phyloP scores from a whole-genome alignment of 2,797 vertebrate species.

The Pseudochirops cupreus region DNA sequence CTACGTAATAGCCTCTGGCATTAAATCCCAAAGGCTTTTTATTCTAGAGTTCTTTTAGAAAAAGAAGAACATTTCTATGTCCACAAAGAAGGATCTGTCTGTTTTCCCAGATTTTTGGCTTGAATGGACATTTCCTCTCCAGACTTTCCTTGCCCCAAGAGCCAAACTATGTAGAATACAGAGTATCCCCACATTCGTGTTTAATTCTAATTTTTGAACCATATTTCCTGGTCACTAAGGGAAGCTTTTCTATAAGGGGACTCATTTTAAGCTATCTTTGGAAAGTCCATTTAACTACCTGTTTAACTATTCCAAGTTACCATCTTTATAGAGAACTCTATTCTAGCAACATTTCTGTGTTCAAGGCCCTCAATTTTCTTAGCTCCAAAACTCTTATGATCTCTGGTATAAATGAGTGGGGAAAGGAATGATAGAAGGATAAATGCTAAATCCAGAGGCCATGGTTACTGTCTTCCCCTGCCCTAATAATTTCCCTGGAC shows the following conservation, averaged over 20 bases:
- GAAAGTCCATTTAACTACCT: not conserved
- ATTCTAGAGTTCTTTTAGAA: not conserved
- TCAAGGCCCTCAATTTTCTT: not conserved
- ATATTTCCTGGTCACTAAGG: not conserved
- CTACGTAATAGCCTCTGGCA: not conserved
- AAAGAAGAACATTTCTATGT: not conserved
- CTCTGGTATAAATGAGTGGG: not conserved
- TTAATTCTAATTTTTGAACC: not conserved
- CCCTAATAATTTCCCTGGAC: not conserved
- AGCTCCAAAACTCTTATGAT: not conserved
- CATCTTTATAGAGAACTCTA: not conserved
- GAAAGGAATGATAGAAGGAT: not conserved
- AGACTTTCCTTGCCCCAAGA: not conserved
- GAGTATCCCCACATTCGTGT: not conserved
- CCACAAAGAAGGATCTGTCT: not conserved
- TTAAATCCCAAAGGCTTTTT: not conserved
- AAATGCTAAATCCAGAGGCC: not conserved
- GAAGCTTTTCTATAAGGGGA: not conserved
- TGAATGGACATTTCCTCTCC: not conserved
- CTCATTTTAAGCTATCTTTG: not conserved
- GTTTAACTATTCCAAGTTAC: not conserved
- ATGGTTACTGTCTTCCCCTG: not conserved
- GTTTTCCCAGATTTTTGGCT: not conserved
- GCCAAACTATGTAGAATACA: not conserved
- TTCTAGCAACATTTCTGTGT: not conserved